Base-by-base conservation (phyloP, 2,113 vertebrate genomes). In the Coturnix japonica region DNA sequence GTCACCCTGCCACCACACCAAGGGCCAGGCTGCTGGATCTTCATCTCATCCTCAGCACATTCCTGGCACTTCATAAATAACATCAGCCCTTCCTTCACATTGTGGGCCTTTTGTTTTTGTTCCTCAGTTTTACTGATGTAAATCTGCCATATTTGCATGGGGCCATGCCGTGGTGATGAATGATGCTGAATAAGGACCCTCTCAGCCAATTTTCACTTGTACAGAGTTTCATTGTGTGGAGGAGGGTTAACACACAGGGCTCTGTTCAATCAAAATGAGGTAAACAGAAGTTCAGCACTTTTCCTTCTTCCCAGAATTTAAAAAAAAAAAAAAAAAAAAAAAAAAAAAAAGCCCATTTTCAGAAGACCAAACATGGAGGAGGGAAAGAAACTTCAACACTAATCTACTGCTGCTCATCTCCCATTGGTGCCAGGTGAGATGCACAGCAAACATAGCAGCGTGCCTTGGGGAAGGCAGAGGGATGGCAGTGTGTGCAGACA, bases 141-240 rank as follows among this genome's bases (percentile, higher is more conserved):
- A 26, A 85, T 91, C 74, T 95, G 77, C 85, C 81, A 73, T 2
- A 26, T 7, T 8, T 60, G 90, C 91, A 76, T 3, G 1, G 41
- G 91, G 57, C 81, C 2, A 2, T 53, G 90, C 81, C 73, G 22
- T 46, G 67, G 85, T 79, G 85, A 64, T 56, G 82, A 12, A 39
- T 54, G 75, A 43, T 13, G 80, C 90, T 74, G 46, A 78, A 37
- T 16, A 28, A 84, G 91, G 85, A 90, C 69, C 79, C 82, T 44
- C 75, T 65, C 18, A 79, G 87, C 61, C 93, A 88, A 3, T 51
- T 41, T 66, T 90, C 10, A 75, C 82, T 51, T 21, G 71, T 20
- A 93, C 93, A 95, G 74, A 93, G 90, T 93, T 89, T 81, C 88
- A 93, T 91, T 95, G 94, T 96, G 86, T 1, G 2, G 81, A n/a